Base-by-base conservation (phyloP, 1,140 invertebrate species). In the Forficula auricularia region DNA sequence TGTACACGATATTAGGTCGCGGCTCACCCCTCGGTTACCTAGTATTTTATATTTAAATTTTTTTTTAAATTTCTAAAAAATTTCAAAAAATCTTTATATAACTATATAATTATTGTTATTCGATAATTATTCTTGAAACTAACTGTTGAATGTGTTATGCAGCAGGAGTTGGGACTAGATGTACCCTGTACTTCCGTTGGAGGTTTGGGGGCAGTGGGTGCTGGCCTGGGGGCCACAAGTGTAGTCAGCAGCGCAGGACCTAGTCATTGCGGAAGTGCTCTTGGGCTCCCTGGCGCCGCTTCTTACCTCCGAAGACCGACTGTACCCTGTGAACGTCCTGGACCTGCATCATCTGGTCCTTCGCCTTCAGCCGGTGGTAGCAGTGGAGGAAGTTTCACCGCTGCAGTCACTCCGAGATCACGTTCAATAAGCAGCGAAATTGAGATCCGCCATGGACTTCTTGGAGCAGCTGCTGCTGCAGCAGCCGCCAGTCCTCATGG, bases 351-450 rank as follows among this genome's bases (percentile, higher is more conserved):
- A 2, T 40, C 38, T 31, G 38, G 38, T n/a, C 43, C 43, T 7
- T 39, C 36, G 27, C 43, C 43, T 19, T 10, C 20, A 6, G 19
- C 43, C 3, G 43, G 43, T 3, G 22, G 22, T 4, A 27, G 22
- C 10, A 38, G 38, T 16, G 44, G 19, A 10, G 19, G 22, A 15
- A 38, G 22, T 31, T 37, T 32, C 8, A 13, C 41, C 12, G 37
- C 19, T 12, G 31, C 46, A 8, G 20, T 16, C 18, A 44, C 51
- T 15, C 54, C 55, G 2, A 44, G 56, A 20, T 56, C 54, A 12
- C 44, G 56, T 2, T 55, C 53, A 0, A 55, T 56, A n/a, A 55
- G 54, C 8, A 56, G 55, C 43, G 55, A 57, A 10, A 55, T 57
- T 47, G 53, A 55, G 15, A 42, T 47, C 9, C 43, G 50, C 22